phyloP scores from a whole-genome alignment of 2,888 invertebrate species.

The Phortica magna region DNA sequence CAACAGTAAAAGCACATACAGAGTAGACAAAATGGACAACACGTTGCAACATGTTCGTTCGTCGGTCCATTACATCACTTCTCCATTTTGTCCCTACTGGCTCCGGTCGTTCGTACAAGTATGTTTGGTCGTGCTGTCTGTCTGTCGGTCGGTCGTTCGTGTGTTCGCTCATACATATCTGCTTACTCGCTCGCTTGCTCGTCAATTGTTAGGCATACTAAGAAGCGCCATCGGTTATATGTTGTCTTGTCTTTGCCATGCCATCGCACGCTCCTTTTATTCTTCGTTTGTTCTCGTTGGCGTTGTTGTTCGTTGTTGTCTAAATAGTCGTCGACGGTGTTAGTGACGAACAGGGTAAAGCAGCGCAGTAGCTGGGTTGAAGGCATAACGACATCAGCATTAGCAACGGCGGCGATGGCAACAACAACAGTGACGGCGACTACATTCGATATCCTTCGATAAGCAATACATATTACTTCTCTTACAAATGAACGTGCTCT shows the following conservation, averaged over 20 bases:
- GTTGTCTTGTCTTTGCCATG: conserved; percentile 49
- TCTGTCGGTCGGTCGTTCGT: neutral
- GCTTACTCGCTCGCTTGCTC: neutral
- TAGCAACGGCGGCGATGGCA: conserved; percentile 39
- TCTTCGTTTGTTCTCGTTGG: neutral
- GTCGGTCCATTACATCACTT: neutral
- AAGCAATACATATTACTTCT: conserved; percentile 72
- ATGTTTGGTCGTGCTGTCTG: neutral
- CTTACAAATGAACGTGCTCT: conserved; percentile 48
- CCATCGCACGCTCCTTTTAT: conserved; percentile 46
- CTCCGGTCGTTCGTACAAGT: neutral
- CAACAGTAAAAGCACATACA: neutral
- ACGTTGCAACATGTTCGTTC: conserved; percentile 9
- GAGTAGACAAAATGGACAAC: conserved; percentile 20
- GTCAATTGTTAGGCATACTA: conserved; percentile 23
- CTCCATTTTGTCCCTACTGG: neutral
- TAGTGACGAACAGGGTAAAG: too few species aligned
- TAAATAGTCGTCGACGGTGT: conserved; percentile 29
- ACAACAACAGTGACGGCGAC: conserved; percentile 30
- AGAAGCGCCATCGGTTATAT: conserved; percentile 38
- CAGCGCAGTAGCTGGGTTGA: too few species aligned
- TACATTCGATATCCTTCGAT: conserved; percentile 70
- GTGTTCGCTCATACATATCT: neutral
- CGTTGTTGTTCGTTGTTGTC: conserved; percentile 46
- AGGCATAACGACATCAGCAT: neutral